Evolutionary conservation across 1,140 invertebrate species (phyloP).

Genomic region (Gonatopus flavifemur): DNA sequence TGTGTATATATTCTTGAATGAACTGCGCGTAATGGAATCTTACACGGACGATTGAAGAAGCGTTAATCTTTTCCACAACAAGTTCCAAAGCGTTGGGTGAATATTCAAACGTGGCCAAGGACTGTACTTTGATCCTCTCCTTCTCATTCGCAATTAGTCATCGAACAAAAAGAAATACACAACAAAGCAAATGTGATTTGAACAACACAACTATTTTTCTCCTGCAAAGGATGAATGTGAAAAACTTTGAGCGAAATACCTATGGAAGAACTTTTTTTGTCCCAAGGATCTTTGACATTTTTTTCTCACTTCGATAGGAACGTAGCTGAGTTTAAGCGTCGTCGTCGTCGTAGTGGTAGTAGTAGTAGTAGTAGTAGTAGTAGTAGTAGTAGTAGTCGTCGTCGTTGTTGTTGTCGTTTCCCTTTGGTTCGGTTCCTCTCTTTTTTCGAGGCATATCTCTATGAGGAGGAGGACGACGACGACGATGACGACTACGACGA

Average conservation of each 20-base stretch:
- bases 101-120: conserved; percentile 41
- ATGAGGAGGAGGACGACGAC: neutral
- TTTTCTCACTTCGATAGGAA: conserved; percentile 23
- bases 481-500: conserved; percentile 10
- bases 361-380: too few species aligned
- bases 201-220: too few species aligned
- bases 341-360: too few species aligned
- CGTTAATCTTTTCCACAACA: conserved; percentile 58
- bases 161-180: too few species aligned
- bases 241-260: too few species aligned
- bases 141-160: conserved; percentile 10
- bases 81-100: conserved; percentile 43
- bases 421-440: neutral
- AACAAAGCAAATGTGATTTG: too few species aligned
- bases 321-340: conserved; percentile 1
- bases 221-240: too few species aligned
- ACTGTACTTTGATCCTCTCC: conserved; percentile 52
- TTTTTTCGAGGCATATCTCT: conserved; percentile 4
- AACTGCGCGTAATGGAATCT: conserved; percentile 54
- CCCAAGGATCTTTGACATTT: conserved; percentile 16
- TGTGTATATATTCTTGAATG: conserved; percentile 36
- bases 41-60: conserved; percentile 59
- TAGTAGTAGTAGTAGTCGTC: too few species aligned
- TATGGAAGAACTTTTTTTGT: too few species aligned
- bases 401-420: too few species aligned